Conservation (phyloP, 2,113 vertebrate species). For the Tautogolabrus adspersus region DNA sequence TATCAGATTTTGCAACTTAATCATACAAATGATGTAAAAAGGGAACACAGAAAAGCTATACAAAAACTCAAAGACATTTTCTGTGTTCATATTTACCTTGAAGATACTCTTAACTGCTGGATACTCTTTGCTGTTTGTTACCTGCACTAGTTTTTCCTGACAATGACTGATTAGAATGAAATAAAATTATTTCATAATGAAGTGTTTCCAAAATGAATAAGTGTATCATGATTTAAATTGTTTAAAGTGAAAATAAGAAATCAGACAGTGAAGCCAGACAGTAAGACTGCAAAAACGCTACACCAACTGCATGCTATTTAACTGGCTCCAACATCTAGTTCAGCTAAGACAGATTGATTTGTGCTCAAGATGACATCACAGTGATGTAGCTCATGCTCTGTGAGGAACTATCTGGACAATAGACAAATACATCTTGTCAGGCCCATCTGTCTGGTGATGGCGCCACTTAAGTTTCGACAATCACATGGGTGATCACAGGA, state of each 20-base stretch:
- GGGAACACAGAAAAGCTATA: too few relatives aligned
- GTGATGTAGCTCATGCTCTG: slow-evolving; percentile 4
- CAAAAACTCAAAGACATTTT: too few relatives aligned
- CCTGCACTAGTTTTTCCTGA: not conserved
- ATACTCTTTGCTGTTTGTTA: not conserved
- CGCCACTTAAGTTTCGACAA: slow-evolving; percentile 30
- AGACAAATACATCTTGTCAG: slow-evolving; percentile 32
- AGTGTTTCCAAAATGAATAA: not conserved
- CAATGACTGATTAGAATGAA: not conserved
- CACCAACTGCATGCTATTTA: slow-evolving; percentile 5
- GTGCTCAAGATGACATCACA: slow-evolving; percentile 6
- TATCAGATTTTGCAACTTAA: not conserved
- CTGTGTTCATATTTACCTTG: too few relatives aligned
- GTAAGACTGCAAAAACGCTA: not conserved
- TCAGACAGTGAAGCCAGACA: not conserved
- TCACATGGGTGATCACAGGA: slow-evolving; percentile 35
- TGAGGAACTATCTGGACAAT: slow-evolving; percentile 16
- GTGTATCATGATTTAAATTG: not conserved
- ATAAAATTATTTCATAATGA: not conserved
- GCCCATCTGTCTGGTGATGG: slow-evolving; percentile 41
- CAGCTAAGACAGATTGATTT: slow-evolving; percentile 40
- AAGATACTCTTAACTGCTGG: not conserved
- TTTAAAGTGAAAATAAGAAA: not conserved
- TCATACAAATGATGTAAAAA: not conserved
- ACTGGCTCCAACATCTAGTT: slow-evolving; percentile 12